Evolutionary conservation across 2,888 invertebrate species (phyloP).

Genomic region (Andrena haemorrhoa): DNA sequence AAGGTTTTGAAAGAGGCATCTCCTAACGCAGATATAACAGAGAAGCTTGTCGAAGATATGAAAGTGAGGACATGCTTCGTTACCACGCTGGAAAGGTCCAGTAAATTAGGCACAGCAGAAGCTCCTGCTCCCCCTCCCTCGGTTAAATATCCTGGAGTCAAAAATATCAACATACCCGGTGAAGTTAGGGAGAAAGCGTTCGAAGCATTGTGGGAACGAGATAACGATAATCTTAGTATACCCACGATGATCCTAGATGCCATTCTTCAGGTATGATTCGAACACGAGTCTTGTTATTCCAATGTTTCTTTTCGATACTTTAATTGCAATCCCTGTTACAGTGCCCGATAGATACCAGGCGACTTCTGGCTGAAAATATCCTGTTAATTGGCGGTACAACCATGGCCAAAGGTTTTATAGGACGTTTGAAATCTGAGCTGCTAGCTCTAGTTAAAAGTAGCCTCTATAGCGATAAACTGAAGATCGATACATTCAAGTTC

Average conservation of each 20-base stretch:
- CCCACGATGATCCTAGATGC: slow-evolving; percentile 94
- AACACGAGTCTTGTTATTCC: not conserved
- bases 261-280: slow-evolving; percentile 87
- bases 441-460: slow-evolving; percentile 88
- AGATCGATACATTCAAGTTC: slow-evolving; percentile 90
- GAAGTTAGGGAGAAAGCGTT: slow-evolving; percentile 92
- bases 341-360: slow-evolving; percentile 94
- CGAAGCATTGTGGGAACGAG: slow-evolving; percentile 94
- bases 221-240: slow-evolving; percentile 92
- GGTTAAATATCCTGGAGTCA: slow-evolving; percentile 89
- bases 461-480: slow-evolving; percentile 88
- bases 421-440: slow-evolving; percentile 92
- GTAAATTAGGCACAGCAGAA: slow-evolving; percentile 85
- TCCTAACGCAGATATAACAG: slow-evolving; percentile 78
- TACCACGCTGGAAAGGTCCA: slow-evolving; percentile 90
- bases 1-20: slow-evolving; percentile 69
- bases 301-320: not conserved
- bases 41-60: slow-evolving; percentile 86
- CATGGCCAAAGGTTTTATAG: slow-evolving; percentile 93
- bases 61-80: slow-evolving; percentile 95
- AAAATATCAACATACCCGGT: slow-evolving; percentile 89
- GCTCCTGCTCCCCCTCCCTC: slow-evolving; percentile 87
- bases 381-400: slow-evolving; percentile 95
- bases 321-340: slow-evolving; percentile 77
- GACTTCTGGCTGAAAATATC: slow-evolving; percentile 92